phyloP scores from a whole-genome alignment of 1,140 invertebrate species.

The Caerostris darwini region DNA sequence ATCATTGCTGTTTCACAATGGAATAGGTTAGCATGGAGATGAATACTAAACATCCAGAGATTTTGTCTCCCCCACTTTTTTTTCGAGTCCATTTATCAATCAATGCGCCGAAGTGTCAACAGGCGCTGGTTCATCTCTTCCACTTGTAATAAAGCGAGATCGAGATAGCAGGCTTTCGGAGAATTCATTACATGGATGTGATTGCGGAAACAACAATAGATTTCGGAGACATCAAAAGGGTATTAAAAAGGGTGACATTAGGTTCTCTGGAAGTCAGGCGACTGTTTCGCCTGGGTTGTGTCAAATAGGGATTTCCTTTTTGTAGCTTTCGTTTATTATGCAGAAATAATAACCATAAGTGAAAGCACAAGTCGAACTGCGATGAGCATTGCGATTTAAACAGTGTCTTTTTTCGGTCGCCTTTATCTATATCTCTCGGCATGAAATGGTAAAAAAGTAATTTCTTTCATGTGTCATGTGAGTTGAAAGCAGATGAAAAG shows the following conservation, averaged over 20 bases:
- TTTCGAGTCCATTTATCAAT: constrained; percentile 34
- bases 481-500: neutral
- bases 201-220: constrained; percentile 30
- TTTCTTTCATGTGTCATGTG: neutral
- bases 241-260: constrained; percentile 6
- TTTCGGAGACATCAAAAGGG: constrained; percentile 35
- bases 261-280: neutral
- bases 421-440: neutral
- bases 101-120: constrained; percentile 26
- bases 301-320: neutral
- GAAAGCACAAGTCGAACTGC: neutral
- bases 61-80: neutral
- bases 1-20: constrained; percentile 17
- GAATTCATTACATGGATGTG: constrained; percentile 20
- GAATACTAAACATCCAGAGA: constrained; percentile 33
- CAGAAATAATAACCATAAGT: neutral
- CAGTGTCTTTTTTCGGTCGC: neutral
- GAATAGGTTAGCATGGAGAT: neutral
- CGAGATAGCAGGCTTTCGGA: neutral
- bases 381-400: neutral
- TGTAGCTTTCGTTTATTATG: neutral
- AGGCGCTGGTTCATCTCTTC: neutral
- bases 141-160: neutral
- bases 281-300: constrained; percentile 1
- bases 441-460: constrained; percentile 22